Percentiles rank a stretch among this genome's conserved stretches.
Conservation (phyloP, 2,797 vertebrate species). For the Dermochelys coriacea region DNA sequence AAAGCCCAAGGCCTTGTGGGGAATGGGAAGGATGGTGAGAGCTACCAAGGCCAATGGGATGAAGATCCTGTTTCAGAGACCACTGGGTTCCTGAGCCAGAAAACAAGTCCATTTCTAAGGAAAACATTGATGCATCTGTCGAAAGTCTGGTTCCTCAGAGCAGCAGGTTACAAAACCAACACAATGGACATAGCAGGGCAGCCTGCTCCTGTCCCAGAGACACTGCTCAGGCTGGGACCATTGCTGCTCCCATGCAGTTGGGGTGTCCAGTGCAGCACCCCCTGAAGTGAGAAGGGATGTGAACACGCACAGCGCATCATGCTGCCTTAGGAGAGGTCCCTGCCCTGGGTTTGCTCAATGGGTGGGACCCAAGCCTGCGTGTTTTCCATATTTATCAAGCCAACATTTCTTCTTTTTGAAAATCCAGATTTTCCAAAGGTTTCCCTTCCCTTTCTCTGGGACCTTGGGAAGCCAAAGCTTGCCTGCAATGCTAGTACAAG, state of each 20-base stretch:
- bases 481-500: background rate
- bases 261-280: background rate
- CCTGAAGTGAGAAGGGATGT: background rate
- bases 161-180: background rate
- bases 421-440: background rate
- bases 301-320: background rate
- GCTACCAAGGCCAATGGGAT: background rate
- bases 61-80: no score
- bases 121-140: background rate
- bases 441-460: background rate
- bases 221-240: background rate
- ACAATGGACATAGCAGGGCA: background rate
- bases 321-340: background rate
- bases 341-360: background rate
- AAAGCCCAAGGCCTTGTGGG: background rate
- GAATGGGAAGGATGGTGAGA: background rate
- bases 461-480: background rate
- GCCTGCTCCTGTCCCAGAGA: background rate
- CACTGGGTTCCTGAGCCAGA: background rate
- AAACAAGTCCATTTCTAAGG: background rate
- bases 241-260: background rate
- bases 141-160: background rate
- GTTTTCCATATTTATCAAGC: background rate
- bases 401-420: background rate
- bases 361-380: background rate